Evolutionary conservation across 1,140 invertebrate species (phyloP).

Genomic region (Eriosoma lanigerum): DNA sequence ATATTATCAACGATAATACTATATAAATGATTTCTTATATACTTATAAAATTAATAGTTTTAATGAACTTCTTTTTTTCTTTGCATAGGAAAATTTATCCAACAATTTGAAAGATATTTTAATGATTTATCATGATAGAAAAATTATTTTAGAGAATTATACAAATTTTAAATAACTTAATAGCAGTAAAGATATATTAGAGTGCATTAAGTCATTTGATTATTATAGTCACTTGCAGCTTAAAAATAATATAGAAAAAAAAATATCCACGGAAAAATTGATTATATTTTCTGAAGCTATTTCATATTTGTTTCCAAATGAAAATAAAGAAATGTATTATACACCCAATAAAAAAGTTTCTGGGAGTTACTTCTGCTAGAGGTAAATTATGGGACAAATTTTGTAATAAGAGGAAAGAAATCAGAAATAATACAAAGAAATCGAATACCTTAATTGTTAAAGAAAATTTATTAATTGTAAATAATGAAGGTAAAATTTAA

Average conservation of each 20-base stretch:
- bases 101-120: too few species aligned
- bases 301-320: not conserved
- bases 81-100: too few species aligned
- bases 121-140: too few species aligned
- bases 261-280: not conserved
- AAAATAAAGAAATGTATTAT: not conserved
- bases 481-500: not conserved
- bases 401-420: not conserved
- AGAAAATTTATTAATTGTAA: not conserved
- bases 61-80: too few species aligned
- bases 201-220: too few species aligned
- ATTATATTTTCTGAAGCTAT: not conserved
- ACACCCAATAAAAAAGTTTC: not conserved
- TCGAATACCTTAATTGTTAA: not conserved
- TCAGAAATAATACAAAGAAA: not conserved
- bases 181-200: too few species aligned
- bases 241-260: not conserved
- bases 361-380: not conserved
- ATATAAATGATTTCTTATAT: too few species aligned
- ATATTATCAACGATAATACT: too few species aligned
- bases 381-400: conserved; percentile 1
- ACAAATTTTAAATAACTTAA: too few species aligned
- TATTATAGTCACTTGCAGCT: too few species aligned
- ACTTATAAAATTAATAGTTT: too few species aligned
- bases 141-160: too few species aligned